phyloP scores from a whole-genome alignment of 1,140 invertebrate species.

The Aphelinus atriplicis region DNA sequence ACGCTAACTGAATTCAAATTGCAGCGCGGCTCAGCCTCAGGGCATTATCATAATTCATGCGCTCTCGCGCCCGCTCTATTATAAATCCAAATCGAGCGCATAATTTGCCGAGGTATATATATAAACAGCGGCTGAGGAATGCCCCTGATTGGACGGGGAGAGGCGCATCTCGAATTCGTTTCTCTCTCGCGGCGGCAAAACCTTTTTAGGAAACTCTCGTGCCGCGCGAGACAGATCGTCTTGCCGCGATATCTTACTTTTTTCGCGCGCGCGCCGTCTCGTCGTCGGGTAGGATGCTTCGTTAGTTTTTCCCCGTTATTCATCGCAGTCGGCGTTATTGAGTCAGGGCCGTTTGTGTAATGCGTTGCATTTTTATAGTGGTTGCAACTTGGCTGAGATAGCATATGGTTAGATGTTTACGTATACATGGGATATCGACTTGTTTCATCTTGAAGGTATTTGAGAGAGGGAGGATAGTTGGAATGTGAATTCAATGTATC shows the following conservation, averaged over 20 bases:
- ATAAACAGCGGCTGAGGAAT: constrained; percentile 37
- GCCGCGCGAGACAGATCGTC: constrained; percentile 18
- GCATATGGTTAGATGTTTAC: no score
- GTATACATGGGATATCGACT: no score
- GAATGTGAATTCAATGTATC: no score
- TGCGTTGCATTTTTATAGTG: no score
- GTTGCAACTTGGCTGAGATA: no score
- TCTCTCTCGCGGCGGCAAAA: constrained; percentile 1
- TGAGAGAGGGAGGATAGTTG: no score
- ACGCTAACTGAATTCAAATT: constrained; percentile 65
- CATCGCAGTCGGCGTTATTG: background rate
- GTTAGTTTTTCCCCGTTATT: constrained; percentile 8
- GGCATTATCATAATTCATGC: constrained; percentile 65
- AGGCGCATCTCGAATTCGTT: constrained; percentile 7
- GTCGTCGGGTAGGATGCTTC: background rate
- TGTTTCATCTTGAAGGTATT: no score
- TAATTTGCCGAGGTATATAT: constrained; percentile 58
- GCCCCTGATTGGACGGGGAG: constrained; percentile 18
- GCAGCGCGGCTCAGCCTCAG: constrained; percentile 41
- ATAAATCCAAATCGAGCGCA: constrained; percentile 62
- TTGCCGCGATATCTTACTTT: constrained; percentile 23
- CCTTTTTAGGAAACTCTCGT: constrained; percentile 24
- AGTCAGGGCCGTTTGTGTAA: no score
- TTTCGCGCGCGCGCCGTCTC: background rate
- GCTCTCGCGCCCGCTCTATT: constrained; percentile 58